Base-by-base conservation (phyloP, 2,888 invertebrate species). In the Melipona beecheii region DNA sequence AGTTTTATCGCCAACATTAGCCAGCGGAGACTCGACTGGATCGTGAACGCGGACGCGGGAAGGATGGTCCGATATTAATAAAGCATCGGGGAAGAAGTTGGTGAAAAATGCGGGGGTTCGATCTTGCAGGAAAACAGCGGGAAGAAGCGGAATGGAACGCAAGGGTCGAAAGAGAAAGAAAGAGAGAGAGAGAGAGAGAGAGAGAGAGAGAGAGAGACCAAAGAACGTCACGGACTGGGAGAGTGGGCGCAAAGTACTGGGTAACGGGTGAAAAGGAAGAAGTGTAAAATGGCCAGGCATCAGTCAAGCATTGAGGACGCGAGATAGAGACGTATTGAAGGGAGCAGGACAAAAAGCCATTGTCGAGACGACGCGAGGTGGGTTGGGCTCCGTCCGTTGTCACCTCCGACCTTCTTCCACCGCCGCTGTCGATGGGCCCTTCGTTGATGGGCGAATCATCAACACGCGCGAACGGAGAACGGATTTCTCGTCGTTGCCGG, bases 271-370 rank as follows among this genome's bases (percentile, higher is more conserved):
- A 52, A 50, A 64, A 78, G 76, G 72, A 66, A 78, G 85, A 84
- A 83, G 87, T 91, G 89, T 85, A 89, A 92, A 93, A 93, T 93
- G 91, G 91, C 86, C 70, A 89, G 86, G 90, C 91, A 93, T 93
- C 91, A 91, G 92, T 93, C 92, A 93, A 89, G 90, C 90, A 93
- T 93, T 91, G 91, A 92, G 90, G 83, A 87, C 86, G 85, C 81
- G 75, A 87, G 92, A 93, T 92, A 91, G 92, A 92, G 91, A 93
- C 90, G 92, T 91, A 92, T 92, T 90, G 92, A 91, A 43, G 91
- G 87, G 90, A 88, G 84, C 84, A 82, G 91, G 91, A 90, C 90
- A 90, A 92, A 91, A 92, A 91, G 88, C 90, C 85, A 92, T 92
- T 92, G 92, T 92, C 80, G 86, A 72, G 81, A 70, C 71, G 76